These are phyloP conservation scores for Cyprinodon diabolis DNA, from an alignment of 2,797 vertebrate species.

Conservation along the genomic window DNA sequence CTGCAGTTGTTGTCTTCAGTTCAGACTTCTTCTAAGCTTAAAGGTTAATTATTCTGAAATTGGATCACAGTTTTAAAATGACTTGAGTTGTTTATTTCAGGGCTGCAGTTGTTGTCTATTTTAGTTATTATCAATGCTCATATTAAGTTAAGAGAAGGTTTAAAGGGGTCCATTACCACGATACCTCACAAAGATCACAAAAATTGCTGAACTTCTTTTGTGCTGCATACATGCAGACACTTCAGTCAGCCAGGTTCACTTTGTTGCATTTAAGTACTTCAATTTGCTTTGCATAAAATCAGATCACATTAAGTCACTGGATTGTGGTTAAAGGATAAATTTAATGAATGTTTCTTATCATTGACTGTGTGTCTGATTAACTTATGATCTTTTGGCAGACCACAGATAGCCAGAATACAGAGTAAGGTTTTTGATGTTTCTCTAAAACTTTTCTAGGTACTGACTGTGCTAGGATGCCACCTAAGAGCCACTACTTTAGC, in stretches of 20 bases:
- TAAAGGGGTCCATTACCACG: no score
- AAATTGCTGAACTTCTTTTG: neutral
- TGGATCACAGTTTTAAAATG: no score
- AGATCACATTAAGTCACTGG: neutral
- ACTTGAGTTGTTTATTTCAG: no score
- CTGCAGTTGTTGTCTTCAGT: no score
- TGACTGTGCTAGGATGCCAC: constrained; percentile 18
- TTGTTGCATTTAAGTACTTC: neutral
- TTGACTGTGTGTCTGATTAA: neutral
- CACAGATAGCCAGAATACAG: neutral
- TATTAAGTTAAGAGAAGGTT: no score
- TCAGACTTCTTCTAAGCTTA: no score
- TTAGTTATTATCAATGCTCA: no score
- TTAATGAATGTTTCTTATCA: neutral
- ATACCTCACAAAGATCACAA: no score
- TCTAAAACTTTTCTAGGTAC: constrained; percentile 18
- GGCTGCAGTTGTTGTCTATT: no score
- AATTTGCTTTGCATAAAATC: neutral
- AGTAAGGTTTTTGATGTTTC: neutral
- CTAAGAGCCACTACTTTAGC: constrained; percentile 43
- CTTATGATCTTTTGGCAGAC: neutral
- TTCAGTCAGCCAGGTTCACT: no score
- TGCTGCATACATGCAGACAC: neutral
- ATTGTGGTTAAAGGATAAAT: neutral
- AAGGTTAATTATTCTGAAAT: no score